Percentiles rank a stretch among this genome's conserved stretches.
Conservation (phyloP, 2,797 vertebrate genomes). For the Numenius phaeopus region DNA sequence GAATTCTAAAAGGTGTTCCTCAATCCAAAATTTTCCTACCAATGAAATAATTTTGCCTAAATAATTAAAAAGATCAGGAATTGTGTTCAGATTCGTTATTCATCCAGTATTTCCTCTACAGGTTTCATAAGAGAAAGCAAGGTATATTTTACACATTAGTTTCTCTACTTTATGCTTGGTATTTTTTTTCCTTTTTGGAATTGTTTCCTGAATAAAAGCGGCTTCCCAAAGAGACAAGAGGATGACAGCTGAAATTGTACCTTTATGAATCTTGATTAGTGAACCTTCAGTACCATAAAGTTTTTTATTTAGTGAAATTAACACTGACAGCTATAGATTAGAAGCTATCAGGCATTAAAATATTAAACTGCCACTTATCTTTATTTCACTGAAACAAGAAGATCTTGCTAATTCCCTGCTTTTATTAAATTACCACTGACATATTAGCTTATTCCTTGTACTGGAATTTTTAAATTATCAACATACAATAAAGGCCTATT, state of each 20-base stretch:
- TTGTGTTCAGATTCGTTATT: neutral
- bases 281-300: constrained; percentile 45
- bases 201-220: constrained; percentile 15
- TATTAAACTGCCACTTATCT: constrained; percentile 3
- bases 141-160: neutral
- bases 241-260: constrained; percentile 51
- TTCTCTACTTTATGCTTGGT: neutral
- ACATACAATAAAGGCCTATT: neutral
- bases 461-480: neutral
- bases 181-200: neutral
- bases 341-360: constrained; percentile 52
- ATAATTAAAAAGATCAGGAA: neutral
- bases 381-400: constrained; percentile 14
- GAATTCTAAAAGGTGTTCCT: neutral
- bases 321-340: constrained; percentile 55
- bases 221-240: constrained; percentile 35
- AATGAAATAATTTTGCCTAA: neutral
- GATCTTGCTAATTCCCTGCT: neutral
- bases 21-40: neutral
- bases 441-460: neutral
- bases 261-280: constrained; percentile 64
- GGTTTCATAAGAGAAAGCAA: neutral
- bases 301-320: constrained; percentile 41
- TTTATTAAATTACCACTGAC: neutral
- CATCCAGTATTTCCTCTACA: neutral